Evolutionary conservation across 2,113 vertebrate species (phyloP).

Genomic region (Anser brachyrhynchus): DNA sequence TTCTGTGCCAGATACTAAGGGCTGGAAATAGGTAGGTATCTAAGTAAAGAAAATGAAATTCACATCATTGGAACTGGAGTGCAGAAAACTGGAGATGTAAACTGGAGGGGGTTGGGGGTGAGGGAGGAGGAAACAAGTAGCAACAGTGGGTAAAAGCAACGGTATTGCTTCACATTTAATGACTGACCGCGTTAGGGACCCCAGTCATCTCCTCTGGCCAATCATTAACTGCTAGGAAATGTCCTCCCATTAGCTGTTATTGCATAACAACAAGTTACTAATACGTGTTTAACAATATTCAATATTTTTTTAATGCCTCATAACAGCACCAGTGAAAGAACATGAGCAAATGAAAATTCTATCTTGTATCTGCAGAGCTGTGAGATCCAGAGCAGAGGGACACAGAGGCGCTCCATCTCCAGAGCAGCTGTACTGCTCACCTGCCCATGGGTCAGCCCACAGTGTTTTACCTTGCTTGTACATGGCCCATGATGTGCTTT

Average conservation of each 20-base stretch:
- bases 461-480: not conserved
- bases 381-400: not conserved
- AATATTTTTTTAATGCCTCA: slow-evolving; percentile 1
- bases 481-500: not conserved
- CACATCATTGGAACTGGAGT: not conserved
- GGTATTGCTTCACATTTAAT: slow-evolving; percentile 35
- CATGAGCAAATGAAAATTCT: not conserved
- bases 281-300: slow-evolving; percentile 24
- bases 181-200: not conserved
- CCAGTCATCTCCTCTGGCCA: slow-evolving; percentile 31
- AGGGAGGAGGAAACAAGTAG: not conserved
- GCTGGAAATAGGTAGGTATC: not conserved
- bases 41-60: not conserved
- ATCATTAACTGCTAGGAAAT: slow-evolving; percentile 45
- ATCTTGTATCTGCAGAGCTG: not conserved
- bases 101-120: not conserved
- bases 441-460: rapidly evolving
- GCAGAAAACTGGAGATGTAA: not conserved
- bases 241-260: slow-evolving; percentile 20
- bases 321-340: not conserved
- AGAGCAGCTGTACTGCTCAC: not conserved
- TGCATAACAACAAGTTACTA: slow-evolving; percentile 44
- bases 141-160: not conserved
- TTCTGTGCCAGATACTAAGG: not conserved
- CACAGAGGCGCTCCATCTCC: not conserved